Percentiles rank a stretch among this genome's conserved stretches.
phyloP scores from a whole-genome alignment of 2,888 invertebrate genomes.

The Diaperis boleti region DNA sequence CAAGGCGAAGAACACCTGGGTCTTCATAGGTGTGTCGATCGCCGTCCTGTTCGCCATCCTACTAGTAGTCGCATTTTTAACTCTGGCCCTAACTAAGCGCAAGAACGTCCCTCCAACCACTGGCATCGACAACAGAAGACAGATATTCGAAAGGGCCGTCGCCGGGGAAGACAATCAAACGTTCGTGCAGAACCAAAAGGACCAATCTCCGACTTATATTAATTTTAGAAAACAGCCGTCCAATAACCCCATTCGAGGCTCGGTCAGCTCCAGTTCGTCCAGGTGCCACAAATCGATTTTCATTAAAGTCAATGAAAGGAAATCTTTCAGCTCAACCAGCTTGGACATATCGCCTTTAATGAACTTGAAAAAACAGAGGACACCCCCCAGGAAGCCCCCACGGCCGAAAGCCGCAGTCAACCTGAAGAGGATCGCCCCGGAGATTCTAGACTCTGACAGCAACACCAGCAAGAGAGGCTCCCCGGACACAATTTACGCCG shows the following conservation, averaged over 20 bases:
- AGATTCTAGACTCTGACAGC: slow-evolving; percentile 60
- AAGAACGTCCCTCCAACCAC: slow-evolving; percentile 61
- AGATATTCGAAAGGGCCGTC: slow-evolving; percentile 60
- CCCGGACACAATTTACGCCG: slow-evolving; percentile 54
- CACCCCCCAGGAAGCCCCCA: slow-evolving; percentile 56
- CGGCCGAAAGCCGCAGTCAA: slow-evolving; percentile 60
- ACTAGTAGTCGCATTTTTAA: slow-evolving; percentile 69
- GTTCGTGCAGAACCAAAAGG: slow-evolving; percentile 58
- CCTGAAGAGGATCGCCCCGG: slow-evolving; percentile 51
- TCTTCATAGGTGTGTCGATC: slow-evolving; percentile 74
- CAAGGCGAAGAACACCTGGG: slow-evolving; percentile 71
- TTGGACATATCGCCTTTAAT: slow-evolving; percentile 64
- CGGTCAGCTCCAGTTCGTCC: slow-evolving; percentile 55
- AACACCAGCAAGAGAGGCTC: slow-evolving; percentile 57
- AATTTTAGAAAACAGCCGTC: slow-evolving; percentile 59
- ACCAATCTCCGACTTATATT: slow-evolving; percentile 62
- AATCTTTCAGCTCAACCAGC: slow-evolving; percentile 59
- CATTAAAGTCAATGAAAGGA: slow-evolving; percentile 39
- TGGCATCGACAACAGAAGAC: slow-evolving; percentile 59
- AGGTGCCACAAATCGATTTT: too few species aligned
- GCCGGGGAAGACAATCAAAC: slow-evolving; percentile 58
- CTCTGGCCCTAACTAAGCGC: slow-evolving; percentile 68
- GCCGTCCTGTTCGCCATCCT: slow-evolving; percentile 72
- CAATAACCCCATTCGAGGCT: slow-evolving; percentile 55
- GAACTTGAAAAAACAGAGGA: slow-evolving; percentile 56